Base-by-base conservation (phyloP, 2,888 invertebrate species). In the Apodemia mormo region DNA sequence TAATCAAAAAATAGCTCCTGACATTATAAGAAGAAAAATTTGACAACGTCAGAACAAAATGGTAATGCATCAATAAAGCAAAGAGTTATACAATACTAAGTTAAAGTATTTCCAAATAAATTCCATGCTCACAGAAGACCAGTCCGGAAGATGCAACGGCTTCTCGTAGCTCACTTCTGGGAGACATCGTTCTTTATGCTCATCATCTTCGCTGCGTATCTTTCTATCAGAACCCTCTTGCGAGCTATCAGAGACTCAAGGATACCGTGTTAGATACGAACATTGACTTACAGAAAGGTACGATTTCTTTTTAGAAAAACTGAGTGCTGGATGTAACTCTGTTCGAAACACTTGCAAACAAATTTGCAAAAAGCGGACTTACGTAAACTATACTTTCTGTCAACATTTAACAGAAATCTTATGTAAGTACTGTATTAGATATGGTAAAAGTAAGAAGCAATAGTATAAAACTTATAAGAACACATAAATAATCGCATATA, bases 151-250 rank as follows among this genome's bases (percentile, higher is more conserved):
- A 81, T 82, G 81, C 74, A 67, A 0, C 58, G 73, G 9, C 12
- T 74, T 4, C 12, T 83, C 2, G 70, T 81, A 0, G 68, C 75
- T 4, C 79, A 82, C 65, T 84, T 83, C 71, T 87, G 85, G 85
- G 80, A 83, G 71, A 82, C 85, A 0, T 76, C 76, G 0, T 77
- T 87, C 40, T 86, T 85, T 69, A 68, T 87, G 3, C 45, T 87
- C 3, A 81, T 86, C 2, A 56, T 85, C 10, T 86, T 86, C 45
- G 85, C 84, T 9, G 79, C 81, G 0, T 80, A 75, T 69, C 71
- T 85, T 5, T 83, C 84, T 0, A 72, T 86, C 4, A 76, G 83
- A 58, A 76, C 77, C 0, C 64, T 88, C 8, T 2, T 83, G 2
- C 78, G 85, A 30, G 74, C 78, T 0, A 77, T 80, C 0, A 77